phyloP scores from a whole-genome alignment of 2,113 vertebrate genomes.

The Galemys pyrenaicus region DNA sequence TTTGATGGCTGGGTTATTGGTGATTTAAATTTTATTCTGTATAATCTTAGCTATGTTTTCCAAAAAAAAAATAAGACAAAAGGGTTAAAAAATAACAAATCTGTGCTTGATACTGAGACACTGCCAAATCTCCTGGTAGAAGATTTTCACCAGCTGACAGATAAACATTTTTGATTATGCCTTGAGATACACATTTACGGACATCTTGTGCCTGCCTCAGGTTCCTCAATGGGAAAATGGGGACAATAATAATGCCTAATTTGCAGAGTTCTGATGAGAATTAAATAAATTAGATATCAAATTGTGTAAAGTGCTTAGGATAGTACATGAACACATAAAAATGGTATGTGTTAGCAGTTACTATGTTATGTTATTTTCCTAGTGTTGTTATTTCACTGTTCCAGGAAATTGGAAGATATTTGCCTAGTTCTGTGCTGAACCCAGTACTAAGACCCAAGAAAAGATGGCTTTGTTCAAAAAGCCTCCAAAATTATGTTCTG shows the following conservation, averaged over 20 bases:
- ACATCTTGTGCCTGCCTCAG: neutral
- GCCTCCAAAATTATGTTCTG: neutral
- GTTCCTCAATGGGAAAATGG: neutral
- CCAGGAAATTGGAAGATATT: neutral
- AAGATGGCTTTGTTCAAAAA: neutral
- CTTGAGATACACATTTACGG: neutral
- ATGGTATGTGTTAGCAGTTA: too few species aligned
- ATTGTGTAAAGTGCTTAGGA: neutral
- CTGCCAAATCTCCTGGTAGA: neutral
- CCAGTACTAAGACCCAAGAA: neutral
- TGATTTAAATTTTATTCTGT: slow-evolving; percentile 14
- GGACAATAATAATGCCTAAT: neutral
- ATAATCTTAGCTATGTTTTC: neutral
- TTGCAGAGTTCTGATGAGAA: neutral
- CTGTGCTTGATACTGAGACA: neutral
- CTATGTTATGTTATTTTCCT: too few species aligned
- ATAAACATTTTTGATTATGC: neutral
- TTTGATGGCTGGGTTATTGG: neutral
- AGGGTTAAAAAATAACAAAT: neutral
- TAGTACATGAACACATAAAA: neutral
- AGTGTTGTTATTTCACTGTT: neutral
- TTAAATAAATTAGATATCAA: neutral
- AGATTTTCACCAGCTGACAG: neutral
- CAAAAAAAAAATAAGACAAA: neutral
- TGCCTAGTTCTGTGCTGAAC: neutral